phyloP scores from a whole-genome alignment of 2,888 invertebrate species.

The Dolichomitus sp. region DNA sequence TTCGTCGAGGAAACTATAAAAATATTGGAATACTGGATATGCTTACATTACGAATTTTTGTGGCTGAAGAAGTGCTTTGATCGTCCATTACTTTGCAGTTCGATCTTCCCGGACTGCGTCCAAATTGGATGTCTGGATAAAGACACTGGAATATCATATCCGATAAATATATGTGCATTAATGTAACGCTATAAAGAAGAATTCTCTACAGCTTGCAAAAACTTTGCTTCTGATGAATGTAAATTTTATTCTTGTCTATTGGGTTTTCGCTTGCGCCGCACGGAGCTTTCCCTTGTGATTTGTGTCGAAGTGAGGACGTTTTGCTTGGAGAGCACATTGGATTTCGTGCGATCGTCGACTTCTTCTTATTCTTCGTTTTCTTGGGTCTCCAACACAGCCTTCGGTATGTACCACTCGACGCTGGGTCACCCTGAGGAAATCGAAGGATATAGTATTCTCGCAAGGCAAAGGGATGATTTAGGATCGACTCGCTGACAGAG shows the following conservation, averaged over 20 bases:
- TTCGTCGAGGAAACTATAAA: slow-evolving; percentile 34
- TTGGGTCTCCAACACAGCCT: not conserved
- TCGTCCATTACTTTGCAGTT: slow-evolving; percentile 8
- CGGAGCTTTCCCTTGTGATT: slow-evolving; percentile 48
- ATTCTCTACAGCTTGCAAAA: slow-evolving; percentile 44
- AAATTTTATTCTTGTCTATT: slow-evolving; percentile 61
- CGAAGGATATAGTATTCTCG: slow-evolving; percentile 38
- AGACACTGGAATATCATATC: slow-evolving; percentile 16
- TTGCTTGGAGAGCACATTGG: slow-evolving; percentile 28
- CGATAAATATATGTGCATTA: slow-evolving; percentile 32
- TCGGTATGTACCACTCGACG: slow-evolving; percentile 28
- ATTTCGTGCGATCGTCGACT: slow-evolving; percentile 33
- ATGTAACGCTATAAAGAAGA: slow-evolving; percentile 4
- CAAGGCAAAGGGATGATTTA: slow-evolving; percentile 39
- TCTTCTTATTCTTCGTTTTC: slow-evolving; percentile 9
- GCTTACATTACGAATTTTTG: not conserved
- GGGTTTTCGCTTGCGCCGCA: slow-evolving; percentile 1
- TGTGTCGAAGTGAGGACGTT: slow-evolving; percentile 53
- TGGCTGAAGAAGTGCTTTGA: not conserved
- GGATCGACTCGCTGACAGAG: slow-evolving; percentile 34
- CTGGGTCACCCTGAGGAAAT: slow-evolving; percentile 42
- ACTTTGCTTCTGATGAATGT: slow-evolving; percentile 51
- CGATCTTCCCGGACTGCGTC: not conserved
- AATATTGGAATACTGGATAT: slow-evolving; percentile 27
- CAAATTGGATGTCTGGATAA: slow-evolving; percentile 26